These are phyloP conservation scores for Nylanderia fulva DNA, from an alignment of 1,140 invertebrate genomes.

Conservation along the genomic window DNA sequence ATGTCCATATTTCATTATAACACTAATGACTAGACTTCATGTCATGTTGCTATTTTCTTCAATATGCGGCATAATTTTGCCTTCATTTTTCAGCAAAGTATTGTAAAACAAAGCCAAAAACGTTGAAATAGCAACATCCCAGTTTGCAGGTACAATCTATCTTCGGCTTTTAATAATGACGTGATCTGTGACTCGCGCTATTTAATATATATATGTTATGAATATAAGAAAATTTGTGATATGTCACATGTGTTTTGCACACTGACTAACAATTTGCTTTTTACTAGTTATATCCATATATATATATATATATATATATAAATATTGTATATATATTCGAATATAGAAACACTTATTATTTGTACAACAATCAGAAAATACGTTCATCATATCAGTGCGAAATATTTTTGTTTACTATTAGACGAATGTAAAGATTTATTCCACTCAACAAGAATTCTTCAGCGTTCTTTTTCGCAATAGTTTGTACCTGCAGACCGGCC, in stretches of 20 bases:
- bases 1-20: conserved; percentile 36
- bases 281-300: conserved; percentile 32
- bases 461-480: conserved; percentile 32
- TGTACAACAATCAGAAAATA: conserved; percentile 27
- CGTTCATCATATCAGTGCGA: not conserved
- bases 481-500: conserved; percentile 78
- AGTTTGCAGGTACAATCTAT: conserved; percentile 75
- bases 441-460: conserved; percentile 1
- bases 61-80: conserved; percentile 3
- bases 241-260: conserved; percentile 47
- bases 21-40: conserved; percentile 78
- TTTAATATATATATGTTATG: conserved; percentile 39
- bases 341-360: conserved; percentile 40
- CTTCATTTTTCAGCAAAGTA: conserved; percentile 16
- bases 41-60: conserved; percentile 71
- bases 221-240: conserved; percentile 49
- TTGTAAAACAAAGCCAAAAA: conserved; percentile 37
- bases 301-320: too few relatives aligned
- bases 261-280: conserved; percentile 45
- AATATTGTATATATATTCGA: conserved; percentile 15
- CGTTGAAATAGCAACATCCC: conserved; percentile 75
- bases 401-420: not conserved
- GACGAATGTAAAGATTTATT: not conserved
- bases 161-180: not conserved
- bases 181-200: not conserved